Conservation (phyloP, 2,113 vertebrate genomes). For the Channa maculata region DNA sequence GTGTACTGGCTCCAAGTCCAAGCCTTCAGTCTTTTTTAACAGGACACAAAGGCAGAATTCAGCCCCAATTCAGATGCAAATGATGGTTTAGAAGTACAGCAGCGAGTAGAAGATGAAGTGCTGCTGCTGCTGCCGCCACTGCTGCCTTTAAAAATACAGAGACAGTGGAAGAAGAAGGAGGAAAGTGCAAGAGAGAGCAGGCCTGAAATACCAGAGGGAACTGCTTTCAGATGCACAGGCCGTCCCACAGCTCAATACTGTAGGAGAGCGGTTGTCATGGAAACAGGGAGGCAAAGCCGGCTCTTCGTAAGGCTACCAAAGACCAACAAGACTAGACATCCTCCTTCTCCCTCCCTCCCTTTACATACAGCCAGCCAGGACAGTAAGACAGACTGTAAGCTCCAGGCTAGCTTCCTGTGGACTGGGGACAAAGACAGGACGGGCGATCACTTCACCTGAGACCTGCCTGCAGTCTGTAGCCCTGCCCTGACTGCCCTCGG, state of each 20-base stretch:
- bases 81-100: conserved; percentile 24
- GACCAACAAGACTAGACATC: not conserved
- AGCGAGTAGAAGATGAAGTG: conserved; percentile 31
- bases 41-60: conserved; percentile 24
- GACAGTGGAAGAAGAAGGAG: conserved; percentile 15
- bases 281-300: conserved; percentile 75
- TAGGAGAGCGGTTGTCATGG: conserved; percentile 76
- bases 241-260: conserved; percentile 73
- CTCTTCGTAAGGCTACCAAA: conserved; percentile 50
- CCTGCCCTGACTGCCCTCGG: not conserved
- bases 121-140: not conserved
- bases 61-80: conserved; percentile 46
- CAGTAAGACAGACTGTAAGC: conserved; percentile 55
- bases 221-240: conserved; percentile 80
- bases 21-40: not conserved
- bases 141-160: not conserved
- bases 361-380: conserved; percentile 52
- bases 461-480: not conserved
- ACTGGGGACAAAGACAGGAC: conserved; percentile 69
- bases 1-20: conserved; percentile 1
- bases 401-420: conserved; percentile 45
- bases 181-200: conserved; percentile 21
- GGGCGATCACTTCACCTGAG: conserved; percentile 36
- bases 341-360: conserved; percentile 1
- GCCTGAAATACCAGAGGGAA: conserved; percentile 67